These are phyloP conservation scores for Drosophila subsilvestris DNA, from an alignment of 2,888 invertebrate genomes.

Conservation along the genomic window DNA sequence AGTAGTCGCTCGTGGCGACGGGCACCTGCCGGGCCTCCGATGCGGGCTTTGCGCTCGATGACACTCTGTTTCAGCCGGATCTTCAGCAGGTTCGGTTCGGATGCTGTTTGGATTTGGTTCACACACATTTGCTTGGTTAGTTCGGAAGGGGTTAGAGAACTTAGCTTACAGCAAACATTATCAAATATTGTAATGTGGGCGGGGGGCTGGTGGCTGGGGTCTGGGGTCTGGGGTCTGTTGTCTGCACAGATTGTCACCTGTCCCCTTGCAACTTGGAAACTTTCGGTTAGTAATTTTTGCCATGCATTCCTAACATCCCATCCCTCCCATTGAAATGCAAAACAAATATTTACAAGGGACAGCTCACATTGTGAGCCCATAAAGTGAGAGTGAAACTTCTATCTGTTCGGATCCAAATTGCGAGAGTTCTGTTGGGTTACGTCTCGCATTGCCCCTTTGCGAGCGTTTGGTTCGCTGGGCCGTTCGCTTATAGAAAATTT, in stretches of 20 bases:
- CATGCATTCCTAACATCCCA: background rate
- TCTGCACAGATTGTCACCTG: too few relatives aligned
- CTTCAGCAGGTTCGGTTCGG: slow-evolving; percentile 98
- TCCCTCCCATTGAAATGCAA: too few relatives aligned
- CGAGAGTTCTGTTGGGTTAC: too few relatives aligned
- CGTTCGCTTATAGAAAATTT: too few relatives aligned
- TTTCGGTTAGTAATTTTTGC: background rate
- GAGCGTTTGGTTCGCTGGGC: too few relatives aligned
- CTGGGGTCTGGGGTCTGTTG: too few relatives aligned
- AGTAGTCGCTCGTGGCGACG: slow-evolving; percentile 91
- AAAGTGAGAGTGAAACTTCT: background rate
- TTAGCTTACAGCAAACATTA: background rate
- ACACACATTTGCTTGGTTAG: slow-evolving; percentile 12
- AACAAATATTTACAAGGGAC: too few relatives aligned
- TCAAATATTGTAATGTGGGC: background rate
- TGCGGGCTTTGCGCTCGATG: slow-evolving; percentile 93
- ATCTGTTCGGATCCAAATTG: background rate
- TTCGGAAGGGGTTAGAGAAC: background rate
- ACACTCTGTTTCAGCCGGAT: slow-evolving; percentile 97
- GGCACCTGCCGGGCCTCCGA: slow-evolving; percentile 93
- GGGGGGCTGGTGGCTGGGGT: too few relatives aligned
- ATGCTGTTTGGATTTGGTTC: slow-evolving; percentile 87
- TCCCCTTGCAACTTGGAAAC: too few relatives aligned
- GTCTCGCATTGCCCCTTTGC: too few relatives aligned
- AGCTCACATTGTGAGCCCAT: too few relatives aligned